phyloP scores from a whole-genome alignment of 2,797 vertebrate species.

The Acanthornis magna region DNA sequence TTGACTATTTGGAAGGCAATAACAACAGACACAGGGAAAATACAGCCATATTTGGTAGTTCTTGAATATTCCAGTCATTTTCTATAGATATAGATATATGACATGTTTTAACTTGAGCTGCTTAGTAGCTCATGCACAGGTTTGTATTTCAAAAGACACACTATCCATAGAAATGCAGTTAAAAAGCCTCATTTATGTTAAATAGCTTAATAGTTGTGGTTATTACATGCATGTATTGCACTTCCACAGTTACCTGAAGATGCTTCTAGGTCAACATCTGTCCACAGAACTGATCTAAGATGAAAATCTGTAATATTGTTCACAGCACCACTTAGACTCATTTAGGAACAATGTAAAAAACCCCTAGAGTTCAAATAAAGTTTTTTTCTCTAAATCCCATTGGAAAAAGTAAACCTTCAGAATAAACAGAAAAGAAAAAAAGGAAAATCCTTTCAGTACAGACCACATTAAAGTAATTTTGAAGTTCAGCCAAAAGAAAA shows the following conservation, averaged over 20 bases:
- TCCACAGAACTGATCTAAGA: background rate
- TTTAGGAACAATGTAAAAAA: background rate
- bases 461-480: background rate
- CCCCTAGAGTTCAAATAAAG: accelerated
- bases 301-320: background rate
- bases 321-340: background rate
- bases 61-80: background rate
- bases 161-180: background rate
- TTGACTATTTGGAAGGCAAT: background rate
- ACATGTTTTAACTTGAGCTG: background rate
- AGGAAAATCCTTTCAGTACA: background rate
- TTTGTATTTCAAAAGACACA: background rate
- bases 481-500: background rate
- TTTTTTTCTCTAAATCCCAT: background rate
- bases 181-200: background rate
- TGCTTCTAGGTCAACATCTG: background rate
- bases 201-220: background rate
- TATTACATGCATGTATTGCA: background rate
- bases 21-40: background rate
- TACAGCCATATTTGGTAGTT: background rate
- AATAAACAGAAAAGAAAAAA: background rate
- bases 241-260: background rate
- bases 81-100: background rate
- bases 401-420: background rate
- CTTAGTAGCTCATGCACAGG: background rate